Evolutionary conservation across 2,888 invertebrate genomes (phyloP), one percentile per base, ranked within the genome.

Genomic region (Pammene aurita): DNA sequence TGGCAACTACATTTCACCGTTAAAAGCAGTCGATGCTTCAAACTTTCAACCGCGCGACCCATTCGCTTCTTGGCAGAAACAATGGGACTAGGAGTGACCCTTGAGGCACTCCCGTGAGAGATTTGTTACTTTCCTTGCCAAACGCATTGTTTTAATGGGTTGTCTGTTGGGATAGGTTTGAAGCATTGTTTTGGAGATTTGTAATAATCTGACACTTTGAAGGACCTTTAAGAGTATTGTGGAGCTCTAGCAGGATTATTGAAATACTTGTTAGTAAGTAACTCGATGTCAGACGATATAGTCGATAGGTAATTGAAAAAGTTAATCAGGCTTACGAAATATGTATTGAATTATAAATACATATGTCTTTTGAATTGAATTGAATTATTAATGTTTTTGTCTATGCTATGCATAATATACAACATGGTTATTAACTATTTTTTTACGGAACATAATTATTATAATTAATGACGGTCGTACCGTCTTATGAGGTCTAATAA

Each of bases 11-110:
- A 65, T 69, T 55, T 69, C 55, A 46, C 65, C 65, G 69, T 48
- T 86, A 82, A 89, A 90, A 90, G 89, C 88, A 82, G 85, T 90
- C 87, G 85, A 89, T 89, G 85, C 86, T 87, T 86, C 84, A 85
- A 90, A 90, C 87, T 91, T 90, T 88, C 86, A 88, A 89, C 84
- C 86, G 16, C 84, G 84, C 79, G 82, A 83, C 80, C 77, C 80
- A 82, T 81, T 85, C 84, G 81, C 82, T 81, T 88, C 84, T 84
- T 84, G 84, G 82, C 85, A 84, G 75, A 73, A 83, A 85, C 84
- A 85, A 83, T 80, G 84, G 83, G 80, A 81, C 84, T 79, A 83
- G 83, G 79, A 88, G 84, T 86, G 87, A 87, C 87, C 88, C 88
- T 90, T 86, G 85, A 79, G 84, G 80, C 78, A 85, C 86, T 84